Evolutionary conservation across 2,888 invertebrate species (phyloP), one percentile per base, ranked within the genome.

Genomic region (Nysson spinosus): DNA sequence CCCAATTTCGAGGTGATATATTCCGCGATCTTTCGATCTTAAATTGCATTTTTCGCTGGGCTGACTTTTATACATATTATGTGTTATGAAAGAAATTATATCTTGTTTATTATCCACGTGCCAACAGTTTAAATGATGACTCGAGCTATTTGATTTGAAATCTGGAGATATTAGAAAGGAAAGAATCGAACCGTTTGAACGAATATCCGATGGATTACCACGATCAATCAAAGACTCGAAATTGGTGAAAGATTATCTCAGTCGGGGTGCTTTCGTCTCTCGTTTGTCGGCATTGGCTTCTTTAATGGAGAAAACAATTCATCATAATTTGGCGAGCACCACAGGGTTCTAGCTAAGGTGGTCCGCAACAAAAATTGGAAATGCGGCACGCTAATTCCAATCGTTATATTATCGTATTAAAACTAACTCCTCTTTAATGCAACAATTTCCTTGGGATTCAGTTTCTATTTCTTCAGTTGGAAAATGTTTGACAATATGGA

Each of bases 191-290:
- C 11, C 39, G 14, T 65, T 64, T 39, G 42, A 26, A 24, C 22
- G 61, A 55, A 26, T 44, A 30, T 14, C 51, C 60, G 72, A 62
- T 66, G 64, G 66, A 60, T 70, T 58, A 57, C 46, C 20, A 66
- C 69, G 74, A 79, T 76, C 77, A 79, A 77, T 79, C 80, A 76
- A 54, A 49, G 58, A 66, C 37, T 62, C 46, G 61, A 70, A 75
- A 79, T 78, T 79, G 72, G 61, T 78, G 68, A 70, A 76, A 73
- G 72, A 80, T 80, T 75, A 78, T 78, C 79, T 55, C 80, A 39
- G 77, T 74, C 44, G 75, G 77, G 69, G 72, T 78, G 63, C 75
- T 69, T 30, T 56, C 70, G 63, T 55, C 60, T 69, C 62, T 40
- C 61, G 69, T 75, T 69, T 78, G 78, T 79, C 75, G 78, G 77